Percentiles rank a stretch among this genome's conserved stretches.
These are phyloP conservation scores for Asteroscopus sphinx DNA, from an alignment of 2,888 invertebrate genomes.

Conservation along the genomic window DNA sequence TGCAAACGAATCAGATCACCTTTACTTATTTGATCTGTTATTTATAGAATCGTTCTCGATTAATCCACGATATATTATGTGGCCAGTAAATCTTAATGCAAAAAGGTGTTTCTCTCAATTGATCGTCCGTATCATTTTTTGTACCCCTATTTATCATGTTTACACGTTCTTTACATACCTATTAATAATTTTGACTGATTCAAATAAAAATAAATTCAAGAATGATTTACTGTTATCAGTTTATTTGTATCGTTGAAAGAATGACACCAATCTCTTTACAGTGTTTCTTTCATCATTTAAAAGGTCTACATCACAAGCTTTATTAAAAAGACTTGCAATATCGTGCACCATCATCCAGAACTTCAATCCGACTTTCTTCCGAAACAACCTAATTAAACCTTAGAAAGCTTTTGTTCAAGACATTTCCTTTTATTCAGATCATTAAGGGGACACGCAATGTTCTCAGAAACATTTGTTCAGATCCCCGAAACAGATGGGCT, in stretches of 20 bases:
- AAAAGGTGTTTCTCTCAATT: slow-evolving; percentile 36
- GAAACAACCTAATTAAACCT: slow-evolving; percentile 56
- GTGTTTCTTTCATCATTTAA: slow-evolving; percentile 18
- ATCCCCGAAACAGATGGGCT: slow-evolving; percentile 73
- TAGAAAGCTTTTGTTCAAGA: slow-evolving; percentile 57
- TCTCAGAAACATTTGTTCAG: slow-evolving; percentile 76
- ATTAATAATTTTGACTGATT: slow-evolving; percentile 45
- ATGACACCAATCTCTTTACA: slow-evolving; percentile 1
- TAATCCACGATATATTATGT: slow-evolving; percentile 11
- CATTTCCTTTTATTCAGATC: slow-evolving; percentile 57
- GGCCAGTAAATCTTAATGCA: slow-evolving; percentile 34
- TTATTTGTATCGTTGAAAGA: slow-evolving; percentile 12
- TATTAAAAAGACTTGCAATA: slow-evolving; percentile 10
- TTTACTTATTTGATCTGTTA: slow-evolving; percentile 8
- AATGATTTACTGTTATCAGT: slow-evolving; percentile 29
- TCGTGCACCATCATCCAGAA: slow-evolving; percentile 32
- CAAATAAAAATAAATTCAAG: slow-evolving; percentile 17
- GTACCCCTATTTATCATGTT: slow-evolving; percentile 42
- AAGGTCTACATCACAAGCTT: not conserved
- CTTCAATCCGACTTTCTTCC: slow-evolving; percentile 37
- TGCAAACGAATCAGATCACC: slow-evolving; percentile 16
- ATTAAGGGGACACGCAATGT: slow-evolving; percentile 67
- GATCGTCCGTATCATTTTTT: slow-evolving; percentile 36
- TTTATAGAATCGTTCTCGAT: slow-evolving; percentile 14
- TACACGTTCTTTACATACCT: slow-evolving; percentile 44